A percentile compares a stretch with the other conserved stretches of the same genome.
phyloP scores from a whole-genome alignment of 2,888 invertebrate species.

The Mystacides longicornis region DNA sequence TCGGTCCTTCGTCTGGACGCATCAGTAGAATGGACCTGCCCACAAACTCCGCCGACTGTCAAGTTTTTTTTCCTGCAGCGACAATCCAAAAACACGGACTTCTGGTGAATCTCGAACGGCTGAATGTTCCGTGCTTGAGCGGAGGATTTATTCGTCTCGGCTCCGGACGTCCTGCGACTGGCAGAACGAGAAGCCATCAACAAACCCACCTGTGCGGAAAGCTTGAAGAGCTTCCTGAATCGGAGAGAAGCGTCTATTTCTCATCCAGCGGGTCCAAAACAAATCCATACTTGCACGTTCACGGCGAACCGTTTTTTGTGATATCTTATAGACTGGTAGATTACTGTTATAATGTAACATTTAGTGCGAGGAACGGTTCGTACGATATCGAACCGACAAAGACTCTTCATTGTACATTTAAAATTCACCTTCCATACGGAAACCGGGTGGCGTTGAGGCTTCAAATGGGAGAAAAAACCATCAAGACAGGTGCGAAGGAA shows the following conservation, averaged over 20 bases:
- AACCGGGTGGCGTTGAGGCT: conserved; percentile 58
- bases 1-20: conserved; percentile 42
- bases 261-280: conserved; percentile 37
- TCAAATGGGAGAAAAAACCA: conserved; percentile 41
- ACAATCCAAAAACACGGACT: conserved; percentile 46
- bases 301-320: conserved; percentile 59
- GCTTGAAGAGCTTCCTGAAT: conserved; percentile 55
- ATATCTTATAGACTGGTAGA: conserved; percentile 61
- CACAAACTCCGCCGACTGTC: conserved; percentile 44
- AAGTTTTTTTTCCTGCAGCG: conserved; percentile 45
- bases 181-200: conserved; percentile 31
- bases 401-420: conserved; percentile 58
- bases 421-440: conserved; percentile 63
- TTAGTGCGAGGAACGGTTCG: conserved; percentile 56
- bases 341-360: conserved; percentile 63
- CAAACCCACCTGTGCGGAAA: conserved; percentile 57
- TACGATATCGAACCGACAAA: conserved; percentile 55
- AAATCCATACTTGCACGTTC: conserved; percentile 47
- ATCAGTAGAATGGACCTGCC: conserved; percentile 50
- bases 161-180: conserved; percentile 34
- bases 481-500: conserved; percentile 9
- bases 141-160: conserved; percentile 55
- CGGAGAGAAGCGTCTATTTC: conserved; percentile 55
- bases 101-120: conserved; percentile 56
- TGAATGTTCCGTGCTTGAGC: conserved; percentile 61